Evolutionary conservation across 2,797 vertebrate genomes (phyloP), one percentile per base, ranked within the genome.

Genomic region (Smutsia gigantea): DNA sequence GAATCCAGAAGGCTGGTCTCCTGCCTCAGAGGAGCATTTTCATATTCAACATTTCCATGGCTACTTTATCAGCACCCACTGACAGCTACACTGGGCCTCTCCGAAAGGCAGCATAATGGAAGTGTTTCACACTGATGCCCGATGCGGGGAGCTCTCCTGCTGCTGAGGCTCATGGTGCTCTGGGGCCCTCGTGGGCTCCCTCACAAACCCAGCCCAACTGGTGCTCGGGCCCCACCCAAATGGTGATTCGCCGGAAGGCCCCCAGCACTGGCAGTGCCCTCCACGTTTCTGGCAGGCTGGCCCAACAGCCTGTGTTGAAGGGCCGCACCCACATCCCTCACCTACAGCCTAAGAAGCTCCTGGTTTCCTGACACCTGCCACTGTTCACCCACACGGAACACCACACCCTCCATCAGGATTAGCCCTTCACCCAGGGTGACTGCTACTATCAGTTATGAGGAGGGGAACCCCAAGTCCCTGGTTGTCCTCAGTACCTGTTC

Each of bases 391-490:
- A 98, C 0, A 14, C 49, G 29, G n/a, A 72, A 49, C 91, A 84
- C 0, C 95, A 96, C 1, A 3, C 19, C 4, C 92, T 93, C 49
- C 59, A 88, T 66, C 85, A 95, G 55, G 96, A 98, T 49, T 90
- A 93, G 5, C 96, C 95, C 34, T 85, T 97, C 0, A 59, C 98
- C 81, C 94, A 27, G 25, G 86, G 97, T 37, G 93, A 84, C 96
- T 98, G 98, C 90, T 97, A 97, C 93, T 98, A 96, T 92, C 97
- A 97, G 97, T 0, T 72, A 95, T 13, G 95, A 98, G 27, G 66
- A 97, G 61, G 97, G 97, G 4, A 87, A 87, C 55, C 96, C 96
- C 0, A 90, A 94, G 64, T 98, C 97, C 9, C 25, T 97, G 74
- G 97, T 94, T 51, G 97, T 97, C 5, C 97, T 98, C 19, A 82